Evolutionary conservation across 2,797 vertebrate species (phyloP).

Genomic region (Eremophila alpestris): DNA sequence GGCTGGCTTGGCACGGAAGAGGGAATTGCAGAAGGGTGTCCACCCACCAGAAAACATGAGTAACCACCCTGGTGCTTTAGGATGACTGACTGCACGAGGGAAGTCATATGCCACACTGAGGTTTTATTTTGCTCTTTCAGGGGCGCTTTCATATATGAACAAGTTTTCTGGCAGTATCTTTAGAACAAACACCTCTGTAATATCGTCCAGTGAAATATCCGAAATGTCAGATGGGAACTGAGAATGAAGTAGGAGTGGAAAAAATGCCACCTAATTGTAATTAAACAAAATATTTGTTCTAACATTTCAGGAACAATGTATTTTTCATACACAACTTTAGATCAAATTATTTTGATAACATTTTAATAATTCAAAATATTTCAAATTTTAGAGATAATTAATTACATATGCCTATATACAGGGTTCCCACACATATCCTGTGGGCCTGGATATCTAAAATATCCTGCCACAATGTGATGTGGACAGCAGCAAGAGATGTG

Average conservation of each 20-base stretch:
- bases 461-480: neutral
- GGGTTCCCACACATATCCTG: neutral
- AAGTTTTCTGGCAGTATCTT: neutral
- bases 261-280: neutral
- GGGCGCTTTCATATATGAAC: neutral
- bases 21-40: neutral
- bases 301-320: neutral
- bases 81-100: neutral
- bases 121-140: neutral
- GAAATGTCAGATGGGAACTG: neutral
- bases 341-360: neutral
- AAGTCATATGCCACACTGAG: conserved; percentile 21
- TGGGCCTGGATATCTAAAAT: neutral
- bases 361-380: neutral
- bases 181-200: neutral
- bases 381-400: neutral
- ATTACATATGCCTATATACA: neutral
- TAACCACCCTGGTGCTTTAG: neutral
- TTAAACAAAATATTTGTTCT: neutral
- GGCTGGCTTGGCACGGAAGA: neutral
- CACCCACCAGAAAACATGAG: conserved; percentile 51
- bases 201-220: neutral
- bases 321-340: neutral
- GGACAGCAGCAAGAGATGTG: neutral
- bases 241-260: neutral